These are phyloP conservation scores for Zosterops borbonicus DNA, from an alignment of 2,113 vertebrate species.

Conservation along the genomic window DNA sequence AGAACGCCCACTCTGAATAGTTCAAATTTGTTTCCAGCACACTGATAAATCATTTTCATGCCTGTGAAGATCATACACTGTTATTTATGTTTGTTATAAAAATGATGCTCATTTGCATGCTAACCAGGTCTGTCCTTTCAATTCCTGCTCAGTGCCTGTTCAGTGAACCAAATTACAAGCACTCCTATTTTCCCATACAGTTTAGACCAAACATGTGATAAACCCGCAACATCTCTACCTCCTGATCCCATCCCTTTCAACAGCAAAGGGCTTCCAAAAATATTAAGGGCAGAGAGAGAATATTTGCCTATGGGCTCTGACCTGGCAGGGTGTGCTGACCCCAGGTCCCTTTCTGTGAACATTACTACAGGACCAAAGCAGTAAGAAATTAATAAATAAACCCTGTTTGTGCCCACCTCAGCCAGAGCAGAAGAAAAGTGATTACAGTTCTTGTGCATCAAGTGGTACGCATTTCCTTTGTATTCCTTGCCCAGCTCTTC, in stretches of 20 bases:
- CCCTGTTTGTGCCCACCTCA: constrained; percentile 71
- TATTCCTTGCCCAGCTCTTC: constrained; percentile 91
- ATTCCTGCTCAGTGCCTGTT: not conserved
- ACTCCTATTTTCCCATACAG: not conserved
- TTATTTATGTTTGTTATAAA: not conserved
- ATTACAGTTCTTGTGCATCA: constrained; percentile 92
- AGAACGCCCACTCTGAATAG: not conserved
- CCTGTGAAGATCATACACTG: not conserved
- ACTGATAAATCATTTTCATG: not conserved
- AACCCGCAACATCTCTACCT: not conserved
- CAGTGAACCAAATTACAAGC: not conserved
- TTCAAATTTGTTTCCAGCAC: not conserved
- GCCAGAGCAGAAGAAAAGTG: constrained; percentile 89
- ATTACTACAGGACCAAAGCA: not conserved
- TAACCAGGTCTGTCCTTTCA: not conserved
- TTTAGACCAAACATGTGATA: not conserved
- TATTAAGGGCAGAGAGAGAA: not conserved
- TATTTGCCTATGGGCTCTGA: not conserved
- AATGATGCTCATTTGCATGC: not conserved
- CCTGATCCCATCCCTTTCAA: not conserved
- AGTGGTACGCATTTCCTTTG: constrained; percentile 85
- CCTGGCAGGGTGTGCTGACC: not conserved
- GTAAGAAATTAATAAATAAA: not conserved
- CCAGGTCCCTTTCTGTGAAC: not conserved
- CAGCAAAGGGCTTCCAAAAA: not conserved